Evolutionary conservation across 1,140 invertebrate species (phyloP).

Genomic region (Zaprionus ornatus): DNA sequence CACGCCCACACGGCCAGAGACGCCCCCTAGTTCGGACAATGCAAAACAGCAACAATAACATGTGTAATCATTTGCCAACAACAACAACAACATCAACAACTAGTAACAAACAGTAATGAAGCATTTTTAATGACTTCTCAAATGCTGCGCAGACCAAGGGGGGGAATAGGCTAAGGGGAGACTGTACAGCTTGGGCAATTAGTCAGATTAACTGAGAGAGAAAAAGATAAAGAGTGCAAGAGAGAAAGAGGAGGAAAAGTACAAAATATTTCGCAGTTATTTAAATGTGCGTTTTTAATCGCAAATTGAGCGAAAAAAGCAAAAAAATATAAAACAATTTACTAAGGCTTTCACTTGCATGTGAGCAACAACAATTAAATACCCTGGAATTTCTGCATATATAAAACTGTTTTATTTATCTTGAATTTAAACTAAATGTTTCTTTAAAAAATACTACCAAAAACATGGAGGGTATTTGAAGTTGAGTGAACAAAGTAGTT

Average conservation of each 20-base stretch:
- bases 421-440: no score
- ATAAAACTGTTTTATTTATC: background rate
- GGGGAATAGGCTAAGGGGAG: background rate
- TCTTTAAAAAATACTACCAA: no score
- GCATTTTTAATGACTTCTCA: constrained; percentile 47
- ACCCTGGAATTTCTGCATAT: background rate
- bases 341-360: background rate
- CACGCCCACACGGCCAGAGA: background rate
- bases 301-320: background rate
- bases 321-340: constrained; percentile 17
- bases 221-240: background rate
- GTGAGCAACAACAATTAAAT: background rate
- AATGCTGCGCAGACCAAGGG: background rate
- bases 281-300: constrained; percentile 7
- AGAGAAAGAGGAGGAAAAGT: background rate
- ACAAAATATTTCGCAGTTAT: background rate
- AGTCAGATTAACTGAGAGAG: constrained; percentile 22
- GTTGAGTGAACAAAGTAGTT: background rate
- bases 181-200: constrained; percentile 14
- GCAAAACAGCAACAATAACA: constrained; percentile 21
- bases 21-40: constrained; percentile 34
- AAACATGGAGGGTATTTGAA: no score
- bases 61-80: constrained; percentile 43
- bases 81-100: constrained; percentile 17
- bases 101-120: constrained; percentile 29